These are phyloP conservation scores for Hoplias malabaricus DNA, from an alignment of 2,113 vertebrate genomes.

Conservation along the genomic window DNA sequence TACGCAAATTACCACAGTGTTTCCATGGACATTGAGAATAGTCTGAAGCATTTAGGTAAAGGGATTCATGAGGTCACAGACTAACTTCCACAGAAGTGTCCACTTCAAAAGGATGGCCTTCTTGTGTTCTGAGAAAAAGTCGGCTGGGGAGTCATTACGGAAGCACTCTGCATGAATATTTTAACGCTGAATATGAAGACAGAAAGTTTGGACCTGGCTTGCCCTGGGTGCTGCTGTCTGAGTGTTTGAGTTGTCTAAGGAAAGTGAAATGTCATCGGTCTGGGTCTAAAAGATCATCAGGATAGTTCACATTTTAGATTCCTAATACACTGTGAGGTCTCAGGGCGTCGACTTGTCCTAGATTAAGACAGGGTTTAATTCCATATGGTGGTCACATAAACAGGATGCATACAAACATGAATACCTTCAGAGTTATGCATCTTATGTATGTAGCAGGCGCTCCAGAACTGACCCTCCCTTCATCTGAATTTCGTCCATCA, in stretches of 20 bases:
- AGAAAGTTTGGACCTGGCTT: background rate
- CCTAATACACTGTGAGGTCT: background rate
- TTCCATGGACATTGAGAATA: background rate
- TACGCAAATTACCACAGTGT: background rate
- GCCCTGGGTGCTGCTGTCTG: background rate
- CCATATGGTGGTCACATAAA: background rate
- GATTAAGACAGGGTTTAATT: background rate
- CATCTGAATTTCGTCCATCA: no score
- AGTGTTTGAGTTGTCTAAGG: background rate
- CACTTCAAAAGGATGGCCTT: background rate
- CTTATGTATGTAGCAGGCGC: no score
- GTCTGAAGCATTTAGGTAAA: background rate
- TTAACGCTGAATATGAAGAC: background rate
- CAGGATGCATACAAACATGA: no score
- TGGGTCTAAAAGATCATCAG: background rate
- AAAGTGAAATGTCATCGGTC: background rate
- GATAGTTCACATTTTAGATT: background rate
- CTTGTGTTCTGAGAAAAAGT: background rate
- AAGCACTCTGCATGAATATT: conserved; percentile 8
- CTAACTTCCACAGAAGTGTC: background rate
- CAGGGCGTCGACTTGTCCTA: background rate
- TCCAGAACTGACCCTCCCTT: no score
- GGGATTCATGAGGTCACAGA: background rate
- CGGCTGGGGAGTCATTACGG: background rate
- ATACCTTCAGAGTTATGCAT: no score